These are phyloP conservation scores for Heloderma charlesbogerti DNA, from an alignment of 2,113 vertebrate genomes.

Conservation along the genomic window DNA sequence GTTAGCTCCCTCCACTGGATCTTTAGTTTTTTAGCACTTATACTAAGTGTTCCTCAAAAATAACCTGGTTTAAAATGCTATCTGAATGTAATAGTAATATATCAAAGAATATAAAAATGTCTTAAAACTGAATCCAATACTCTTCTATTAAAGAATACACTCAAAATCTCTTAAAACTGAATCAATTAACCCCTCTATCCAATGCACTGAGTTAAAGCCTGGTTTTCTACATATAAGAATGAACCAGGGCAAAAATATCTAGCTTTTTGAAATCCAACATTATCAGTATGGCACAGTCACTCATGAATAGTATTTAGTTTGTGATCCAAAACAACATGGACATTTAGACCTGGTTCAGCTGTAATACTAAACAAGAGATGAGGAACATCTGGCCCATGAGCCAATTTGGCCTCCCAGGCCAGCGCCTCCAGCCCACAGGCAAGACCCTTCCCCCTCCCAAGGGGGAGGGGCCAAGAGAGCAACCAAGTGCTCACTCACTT, in stretches of 20 bases:
- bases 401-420: not conserved
- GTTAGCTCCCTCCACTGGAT: not conserved
- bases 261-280: too few species aligned
- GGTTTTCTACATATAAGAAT: not conserved
- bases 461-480: too few species aligned
- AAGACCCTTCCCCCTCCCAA: too few species aligned
- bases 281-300: not conserved
- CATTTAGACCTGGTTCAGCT: not conserved
- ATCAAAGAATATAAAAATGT: not conserved
- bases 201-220: not conserved
- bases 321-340: too few species aligned
- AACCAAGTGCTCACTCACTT: too few species aligned
- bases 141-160: not conserved
- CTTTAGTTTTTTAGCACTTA: not conserved
- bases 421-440: not conserved
- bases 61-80: not conserved
- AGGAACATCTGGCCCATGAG: too few species aligned
- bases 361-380: not conserved
- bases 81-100: not conserved
- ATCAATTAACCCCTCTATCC: not conserved
- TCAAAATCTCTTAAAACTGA: not conserved
- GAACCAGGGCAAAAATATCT: not conserved
- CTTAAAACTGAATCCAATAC: not conserved
- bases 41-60: not conserved
- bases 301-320: not conserved